Evolutionary conservation across 2,888 invertebrate species (phyloP), one percentile per base, ranked within the genome.

Genomic region (Tipula lateralis): DNA sequence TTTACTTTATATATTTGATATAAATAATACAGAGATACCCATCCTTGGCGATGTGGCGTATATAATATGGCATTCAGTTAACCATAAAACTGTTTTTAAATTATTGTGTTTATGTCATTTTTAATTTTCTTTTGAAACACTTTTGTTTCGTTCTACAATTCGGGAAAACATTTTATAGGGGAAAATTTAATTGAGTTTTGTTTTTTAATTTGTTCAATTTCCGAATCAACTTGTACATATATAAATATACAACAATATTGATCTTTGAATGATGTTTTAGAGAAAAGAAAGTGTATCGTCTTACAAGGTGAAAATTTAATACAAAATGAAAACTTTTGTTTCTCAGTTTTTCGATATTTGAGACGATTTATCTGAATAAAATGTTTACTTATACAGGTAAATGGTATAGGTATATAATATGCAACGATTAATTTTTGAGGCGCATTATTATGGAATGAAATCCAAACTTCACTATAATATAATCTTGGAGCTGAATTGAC

Each of bases 41-140:
- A 50, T 50, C 16, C 44, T 50, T 7, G 44, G 44, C 44, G 16
- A 50, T 16, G 7, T 50, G 39, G 39, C 39, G n/a, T 39, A 39
- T 13, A 13, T 39, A 39, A 13, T 39, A 39, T 39, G 44, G 44
- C 44, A 50, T n/a, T n/a, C 44, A 50, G 44, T 19, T 50, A 50
- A 50, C 44, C 44, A 50, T 50, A 50, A 50, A 50, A 50, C 44
- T 50, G 44, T 50, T 50, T 50, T 16, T 50, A 50, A 50, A 50
- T n/a, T n/a, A n/a, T 50, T 19, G 44, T 50, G 44, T 50, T 50
- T 50, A 50, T 50, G 44, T 50, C 44, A 50, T 50, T 50, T 50
- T 50, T 50, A 50, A 50, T 50, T 50, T 50, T 50, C 44, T 50
- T n/a, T 50, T 50, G 44, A 50, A 50, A 50, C 44, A 50, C 44